phyloP scores from a whole-genome alignment of 1,140 invertebrate genomes.

The Drosophila pectinifera region DNA sequence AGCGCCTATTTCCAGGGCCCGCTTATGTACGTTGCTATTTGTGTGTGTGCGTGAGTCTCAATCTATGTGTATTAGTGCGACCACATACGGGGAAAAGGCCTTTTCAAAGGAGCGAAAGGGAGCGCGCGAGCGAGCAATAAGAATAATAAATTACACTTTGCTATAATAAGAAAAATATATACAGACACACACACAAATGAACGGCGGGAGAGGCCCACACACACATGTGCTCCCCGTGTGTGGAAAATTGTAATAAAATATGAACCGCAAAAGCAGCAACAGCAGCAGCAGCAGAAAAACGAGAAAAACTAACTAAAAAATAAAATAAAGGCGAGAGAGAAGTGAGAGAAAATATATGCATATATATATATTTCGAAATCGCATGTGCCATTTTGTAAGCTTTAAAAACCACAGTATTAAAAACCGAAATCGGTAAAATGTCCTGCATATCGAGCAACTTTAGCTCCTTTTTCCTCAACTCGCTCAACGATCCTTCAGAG shows the following conservation, averaged over 20 bases:
- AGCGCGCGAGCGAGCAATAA: slow-evolving; percentile 73
- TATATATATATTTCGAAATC: slow-evolving; percentile 54
- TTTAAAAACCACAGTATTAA: slow-evolving; percentile 71
- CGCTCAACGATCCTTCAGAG: slow-evolving; percentile 84
- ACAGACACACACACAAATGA: slow-evolving; percentile 53
- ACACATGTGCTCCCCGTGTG: slow-evolving; percentile 58
- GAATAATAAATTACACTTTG: slow-evolving; percentile 84
- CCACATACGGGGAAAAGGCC: slow-evolving; percentile 81
- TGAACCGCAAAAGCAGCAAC: slow-evolving; percentile 59
- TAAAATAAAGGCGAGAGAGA: slow-evolving; percentile 52
- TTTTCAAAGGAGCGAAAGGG: slow-evolving; percentile 78
- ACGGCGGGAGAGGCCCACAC: slow-evolving; percentile 41
- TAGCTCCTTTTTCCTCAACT: slow-evolving; percentile 84
- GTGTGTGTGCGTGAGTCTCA: slow-evolving; percentile 43
- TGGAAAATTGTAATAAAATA: slow-evolving; percentile 83
- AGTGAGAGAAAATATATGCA: slow-evolving; percentile 38
- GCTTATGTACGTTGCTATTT: slow-evolving; percentile 39
- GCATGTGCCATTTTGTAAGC: slow-evolving; percentile 45
- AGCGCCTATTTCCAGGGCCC: slow-evolving; percentile 74
- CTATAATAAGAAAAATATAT: slow-evolving; percentile 84
- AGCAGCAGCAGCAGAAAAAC: slow-evolving; percentile 32
- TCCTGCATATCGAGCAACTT: slow-evolving; percentile 85
- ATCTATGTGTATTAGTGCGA: slow-evolving; percentile 41
- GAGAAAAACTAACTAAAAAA: slow-evolving; percentile 63
- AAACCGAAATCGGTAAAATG: slow-evolving; percentile 67